These are phyloP conservation scores for Lithobates pipiens DNA, from an alignment of 2,797 vertebrate species.

Conservation along the genomic window DNA sequence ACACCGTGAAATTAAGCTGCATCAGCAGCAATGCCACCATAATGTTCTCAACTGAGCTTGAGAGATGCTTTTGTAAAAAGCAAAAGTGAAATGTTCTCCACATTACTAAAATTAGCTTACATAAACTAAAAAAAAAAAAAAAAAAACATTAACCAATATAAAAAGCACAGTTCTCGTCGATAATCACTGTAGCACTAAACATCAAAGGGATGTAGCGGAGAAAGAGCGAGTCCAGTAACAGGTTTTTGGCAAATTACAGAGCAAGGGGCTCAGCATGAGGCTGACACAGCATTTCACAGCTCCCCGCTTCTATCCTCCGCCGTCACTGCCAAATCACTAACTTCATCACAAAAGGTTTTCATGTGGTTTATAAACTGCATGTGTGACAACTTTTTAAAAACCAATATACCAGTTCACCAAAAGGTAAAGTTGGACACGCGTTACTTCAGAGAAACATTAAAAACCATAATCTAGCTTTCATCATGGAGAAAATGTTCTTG, in stretches of 20 bases:
- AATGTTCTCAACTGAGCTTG: not conserved
- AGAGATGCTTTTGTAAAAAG: not conserved
- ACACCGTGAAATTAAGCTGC: not conserved
- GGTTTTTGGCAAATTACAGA: constrained; percentile 22
- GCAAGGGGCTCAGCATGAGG: constrained; percentile 22
- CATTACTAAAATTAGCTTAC: not conserved
- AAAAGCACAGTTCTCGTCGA: not conserved
- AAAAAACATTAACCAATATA: constrained; percentile 29
- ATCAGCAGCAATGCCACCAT: not conserved
- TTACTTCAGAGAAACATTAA: not conserved
- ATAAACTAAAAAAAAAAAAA: not conserved
- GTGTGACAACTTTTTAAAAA: not conserved
- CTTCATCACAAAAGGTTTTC: constrained; percentile 3
- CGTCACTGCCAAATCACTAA: constrained; percentile 26
- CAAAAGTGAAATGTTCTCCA: not conserved
- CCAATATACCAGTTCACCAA: not conserved
- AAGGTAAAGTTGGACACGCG: not conserved
- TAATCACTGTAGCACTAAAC: not conserved
- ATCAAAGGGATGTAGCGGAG: not conserved
- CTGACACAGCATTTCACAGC: constrained; percentile 36
- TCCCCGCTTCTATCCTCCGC: not conserved
- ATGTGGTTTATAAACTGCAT: not conserved
- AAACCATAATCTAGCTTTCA: not conserved
- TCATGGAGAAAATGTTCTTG: not conserved
- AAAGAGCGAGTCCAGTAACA: constrained; percentile 2